phyloP scores from a whole-genome alignment of 2,797 vertebrate species.

The Pitangus sulphuratus region DNA sequence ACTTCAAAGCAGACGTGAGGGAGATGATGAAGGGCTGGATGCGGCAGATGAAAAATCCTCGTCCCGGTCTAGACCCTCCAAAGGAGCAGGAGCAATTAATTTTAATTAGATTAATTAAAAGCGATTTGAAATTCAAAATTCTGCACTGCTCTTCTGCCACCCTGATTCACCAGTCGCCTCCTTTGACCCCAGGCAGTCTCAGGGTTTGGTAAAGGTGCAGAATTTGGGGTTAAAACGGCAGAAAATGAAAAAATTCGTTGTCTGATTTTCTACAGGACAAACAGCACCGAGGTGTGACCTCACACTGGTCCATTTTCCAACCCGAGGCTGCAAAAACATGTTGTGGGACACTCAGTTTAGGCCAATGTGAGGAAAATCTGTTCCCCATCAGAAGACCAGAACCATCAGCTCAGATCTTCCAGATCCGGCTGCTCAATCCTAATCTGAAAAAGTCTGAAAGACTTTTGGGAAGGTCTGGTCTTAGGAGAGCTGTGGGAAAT shows the following conservation, averaged over 20 bases:
- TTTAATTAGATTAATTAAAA: slow-evolving; percentile 30
- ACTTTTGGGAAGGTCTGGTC: neutral
- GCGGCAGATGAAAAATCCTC: neutral
- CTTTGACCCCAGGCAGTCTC: neutral
- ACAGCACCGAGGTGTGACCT: neutral
- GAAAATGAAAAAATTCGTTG: fast-evolving
- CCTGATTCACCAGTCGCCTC: neutral
- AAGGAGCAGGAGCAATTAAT: slow-evolving; percentile 20
- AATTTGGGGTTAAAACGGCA: neutral
- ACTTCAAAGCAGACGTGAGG: neutral
- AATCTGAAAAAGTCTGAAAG: neutral
- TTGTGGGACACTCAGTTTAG: neutral
- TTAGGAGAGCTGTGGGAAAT: neutral
- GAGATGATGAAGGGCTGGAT: slow-evolving; percentile 8
- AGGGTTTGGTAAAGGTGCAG: neutral
- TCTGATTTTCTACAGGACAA: neutral
- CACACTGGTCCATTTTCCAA: neutral
- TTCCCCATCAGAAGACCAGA: neutral
- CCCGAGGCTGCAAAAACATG: neutral
- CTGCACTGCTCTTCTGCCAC: neutral
- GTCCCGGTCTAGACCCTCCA: neutral
- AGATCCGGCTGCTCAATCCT: neutral
- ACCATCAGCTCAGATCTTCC: neutral
- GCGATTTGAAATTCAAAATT: neutral
- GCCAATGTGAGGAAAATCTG: neutral